Evolutionary conservation across 2,113 vertebrate species (phyloP).

Genomic region (Gopherus evgoodei): DNA sequence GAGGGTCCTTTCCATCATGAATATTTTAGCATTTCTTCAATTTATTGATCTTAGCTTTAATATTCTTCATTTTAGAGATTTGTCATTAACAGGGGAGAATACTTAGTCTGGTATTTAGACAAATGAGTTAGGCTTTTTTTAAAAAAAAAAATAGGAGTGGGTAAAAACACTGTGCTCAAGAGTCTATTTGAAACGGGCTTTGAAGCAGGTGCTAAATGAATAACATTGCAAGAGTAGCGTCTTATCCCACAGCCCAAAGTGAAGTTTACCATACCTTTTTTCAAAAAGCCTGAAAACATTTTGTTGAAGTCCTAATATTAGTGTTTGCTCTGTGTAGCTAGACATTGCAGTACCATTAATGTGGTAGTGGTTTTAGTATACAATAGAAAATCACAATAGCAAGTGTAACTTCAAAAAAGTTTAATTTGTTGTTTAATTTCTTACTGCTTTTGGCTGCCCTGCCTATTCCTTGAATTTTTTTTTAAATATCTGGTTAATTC

Average conservation of each 20-base stretch:
- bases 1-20: not conserved
- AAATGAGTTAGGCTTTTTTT: not conserved
- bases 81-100: not conserved
- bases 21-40: not conserved
- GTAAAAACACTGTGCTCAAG: not conserved
- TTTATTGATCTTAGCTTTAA: constrained; percentile 23
- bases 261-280: not conserved
- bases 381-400: not conserved
- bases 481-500: not conserved
- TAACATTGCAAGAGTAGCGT: not conserved
- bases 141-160: not conserved
- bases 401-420: not conserved
- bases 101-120: constrained; percentile 3
- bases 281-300: not conserved
- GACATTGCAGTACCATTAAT: not conserved
- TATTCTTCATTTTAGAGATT: not conserved
- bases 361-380: not conserved
- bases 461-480: not conserved
- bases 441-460: not conserved
- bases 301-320: not conserved
- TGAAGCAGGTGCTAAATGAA: not conserved
- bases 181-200: not conserved
- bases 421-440: not conserved
- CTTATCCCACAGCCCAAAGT: not conserved
- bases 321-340: not conserved